Conservation (phyloP, 2,888 invertebrate genomes). For the Tenthredo amoena region DNA sequence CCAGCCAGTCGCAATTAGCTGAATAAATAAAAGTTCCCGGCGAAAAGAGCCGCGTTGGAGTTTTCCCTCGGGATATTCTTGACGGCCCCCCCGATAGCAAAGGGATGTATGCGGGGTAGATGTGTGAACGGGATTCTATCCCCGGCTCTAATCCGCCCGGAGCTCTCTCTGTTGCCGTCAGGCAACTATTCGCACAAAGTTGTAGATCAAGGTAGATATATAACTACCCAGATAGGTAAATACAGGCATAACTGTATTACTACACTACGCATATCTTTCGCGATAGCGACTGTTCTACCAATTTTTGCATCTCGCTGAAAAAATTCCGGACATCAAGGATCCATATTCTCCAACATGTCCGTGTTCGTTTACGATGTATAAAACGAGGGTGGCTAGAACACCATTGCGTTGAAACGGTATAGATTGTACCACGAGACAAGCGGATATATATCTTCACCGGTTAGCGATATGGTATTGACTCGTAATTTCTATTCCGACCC, state of each 20-base stretch:
- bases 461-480: conserved; percentile 18
- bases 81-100: conserved; percentile 42
- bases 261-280: background rate
- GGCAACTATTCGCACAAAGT: conserved; percentile 35
- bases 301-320: background rate
- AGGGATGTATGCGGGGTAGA: conserved; percentile 25
- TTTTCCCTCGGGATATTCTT: conserved; percentile 54
- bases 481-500: conserved; percentile 18
- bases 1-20: conserved; percentile 67
- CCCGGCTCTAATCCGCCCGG: conserved; percentile 46
- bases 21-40: conserved; percentile 69
- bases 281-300: background rate
- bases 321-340: background rate
- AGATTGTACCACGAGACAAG: background rate
- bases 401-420: background rate
- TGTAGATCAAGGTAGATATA: conserved; percentile 6
- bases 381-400: background rate
- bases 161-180: conserved; percentile 18
- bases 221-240: background rate
- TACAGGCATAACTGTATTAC: background rate
- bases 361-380: background rate
- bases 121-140: conserved; percentile 49
- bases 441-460: conserved; percentile 1
- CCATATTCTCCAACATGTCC: background rate
- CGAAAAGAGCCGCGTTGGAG: conserved; percentile 55